Percentiles rank a stretch among this genome's conserved stretches.
phyloP scores from a whole-genome alignment of 2,113 vertebrate genomes.

The Odontophorus gujanensis region DNA sequence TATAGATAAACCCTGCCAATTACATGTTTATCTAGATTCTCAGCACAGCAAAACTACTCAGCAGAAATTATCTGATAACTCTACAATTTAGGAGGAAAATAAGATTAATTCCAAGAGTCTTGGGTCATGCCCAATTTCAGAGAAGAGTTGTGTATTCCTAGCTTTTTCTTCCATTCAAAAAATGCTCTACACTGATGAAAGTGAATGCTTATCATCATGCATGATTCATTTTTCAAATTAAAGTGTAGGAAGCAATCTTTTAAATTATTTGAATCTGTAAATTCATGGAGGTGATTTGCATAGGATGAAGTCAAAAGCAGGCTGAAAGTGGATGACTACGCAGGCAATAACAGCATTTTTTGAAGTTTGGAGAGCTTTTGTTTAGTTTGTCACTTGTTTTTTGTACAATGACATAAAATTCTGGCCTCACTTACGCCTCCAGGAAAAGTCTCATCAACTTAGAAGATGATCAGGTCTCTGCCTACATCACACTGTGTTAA shows the following conservation, averaged over 20 bases:
- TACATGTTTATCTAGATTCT: constrained; percentile 65
- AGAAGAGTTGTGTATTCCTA: not conserved
- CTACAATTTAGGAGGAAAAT: constrained; percentile 19
- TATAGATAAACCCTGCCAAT: constrained; percentile 64
- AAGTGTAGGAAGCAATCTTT: constrained; percentile 10
- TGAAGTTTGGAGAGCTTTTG: not conserved
- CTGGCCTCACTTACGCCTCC: not conserved
- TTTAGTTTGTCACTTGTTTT: not conserved
- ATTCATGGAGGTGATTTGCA: not conserved
- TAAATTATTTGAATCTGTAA: constrained; percentile 4
- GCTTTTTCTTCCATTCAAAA: not conserved
- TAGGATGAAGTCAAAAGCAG: not conserved
- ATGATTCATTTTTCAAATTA: constrained; percentile 21
- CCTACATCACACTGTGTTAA: not conserved
- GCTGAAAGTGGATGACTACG: not conserved
- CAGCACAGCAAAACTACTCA: not conserved
- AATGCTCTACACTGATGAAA: not conserved
- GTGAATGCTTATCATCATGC: constrained; percentile 21
- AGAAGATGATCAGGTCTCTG: not conserved
- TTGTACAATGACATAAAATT: not conserved
- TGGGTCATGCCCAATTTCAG: constrained; percentile 14
- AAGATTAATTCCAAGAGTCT: constrained; percentile 62
- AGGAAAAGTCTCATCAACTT: not conserved
- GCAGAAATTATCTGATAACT: constrained; percentile 23
- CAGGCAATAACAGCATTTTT: not conserved